A percentile compares a stretch with the other conserved stretches of the same genome.
phyloP scores from a whole-genome alignment of 2,888 invertebrate genomes.

The Pyrrhosoma nymphula region DNA sequence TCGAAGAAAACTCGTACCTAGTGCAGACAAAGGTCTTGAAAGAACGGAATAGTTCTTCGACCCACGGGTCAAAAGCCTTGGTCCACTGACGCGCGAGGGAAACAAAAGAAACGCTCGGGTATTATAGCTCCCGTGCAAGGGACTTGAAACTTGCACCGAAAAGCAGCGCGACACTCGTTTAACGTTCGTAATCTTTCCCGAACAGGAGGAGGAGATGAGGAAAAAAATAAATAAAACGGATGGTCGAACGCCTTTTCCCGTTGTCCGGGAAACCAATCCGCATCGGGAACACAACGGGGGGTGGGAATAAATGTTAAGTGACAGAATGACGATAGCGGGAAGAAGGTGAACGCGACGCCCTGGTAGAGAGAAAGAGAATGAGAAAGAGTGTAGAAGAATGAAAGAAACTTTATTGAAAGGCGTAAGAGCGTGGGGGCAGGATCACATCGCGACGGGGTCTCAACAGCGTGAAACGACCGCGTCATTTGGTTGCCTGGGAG shows the following conservation, averaged over 20 bases:
- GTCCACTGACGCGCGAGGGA: background rate
- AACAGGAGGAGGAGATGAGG: background rate
- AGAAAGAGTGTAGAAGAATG: background rate
- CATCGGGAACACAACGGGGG: background rate
- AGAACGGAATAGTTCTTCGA: background rate
- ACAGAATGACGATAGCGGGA: background rate
- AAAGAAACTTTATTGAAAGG: background rate
- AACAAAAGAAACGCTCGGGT: background rate
- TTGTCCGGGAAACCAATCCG: slow-evolving; percentile 11
- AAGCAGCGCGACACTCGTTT: background rate
- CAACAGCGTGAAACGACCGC: background rate
- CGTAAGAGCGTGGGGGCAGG: background rate
- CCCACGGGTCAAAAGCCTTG: background rate
- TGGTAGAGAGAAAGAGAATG: background rate
- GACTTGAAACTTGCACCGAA: background rate
- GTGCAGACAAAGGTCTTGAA: background rate
- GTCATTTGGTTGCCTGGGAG: background rate
- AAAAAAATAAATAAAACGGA: too few species aligned
- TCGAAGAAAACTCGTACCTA: too few species aligned
- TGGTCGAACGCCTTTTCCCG: background rate
- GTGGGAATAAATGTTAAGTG: background rate
- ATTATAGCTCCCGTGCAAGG: background rate
- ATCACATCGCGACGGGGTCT: background rate
- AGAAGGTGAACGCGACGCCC: too few species aligned
- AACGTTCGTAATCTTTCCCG: background rate